Evolutionary conservation across 2,888 invertebrate genomes (phyloP).

Genomic region (Bombylius discolor): DNA sequence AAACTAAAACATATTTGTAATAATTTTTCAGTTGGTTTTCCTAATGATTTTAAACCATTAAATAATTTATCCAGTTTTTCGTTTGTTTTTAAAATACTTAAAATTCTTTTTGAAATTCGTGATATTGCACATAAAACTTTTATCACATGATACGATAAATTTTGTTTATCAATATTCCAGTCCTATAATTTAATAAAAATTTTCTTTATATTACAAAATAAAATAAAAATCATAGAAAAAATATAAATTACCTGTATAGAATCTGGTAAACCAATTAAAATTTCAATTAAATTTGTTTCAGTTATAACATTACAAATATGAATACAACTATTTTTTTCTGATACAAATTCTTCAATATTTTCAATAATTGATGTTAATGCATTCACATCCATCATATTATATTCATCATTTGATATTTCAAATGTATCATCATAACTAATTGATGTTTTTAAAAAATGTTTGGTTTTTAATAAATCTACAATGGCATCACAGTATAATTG

Average conservation of each 20-base stretch:
- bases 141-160: conserved; percentile 26
- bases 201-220: neutral
- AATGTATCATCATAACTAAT: conserved; percentile 21
- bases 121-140: conserved; percentile 25
- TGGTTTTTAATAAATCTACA: conserved; percentile 28
- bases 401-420: conserved; percentile 22
- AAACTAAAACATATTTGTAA: conserved; percentile 38
- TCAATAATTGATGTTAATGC: conserved; percentile 31
- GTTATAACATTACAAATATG: conserved; percentile 31
- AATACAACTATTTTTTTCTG: conserved; percentile 18
- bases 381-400: conserved; percentile 27
- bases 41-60: conserved; percentile 30
- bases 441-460: conserved; percentile 23
- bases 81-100: conserved; percentile 21
- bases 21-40: conserved; percentile 36
- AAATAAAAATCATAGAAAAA: neutral
- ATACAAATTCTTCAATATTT: conserved; percentile 29
- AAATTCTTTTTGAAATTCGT: conserved; percentile 21
- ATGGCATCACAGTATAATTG: conserved; percentile 36
- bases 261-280: conserved; percentile 31
- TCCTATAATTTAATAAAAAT: conserved; percentile 15
- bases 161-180: conserved; percentile 28
- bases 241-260: conserved; percentile 24
- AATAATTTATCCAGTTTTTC: conserved; percentile 29
- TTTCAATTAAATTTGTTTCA: conserved; percentile 35